Conservation (phyloP, 2,888 invertebrate species). For the Horisme vitalbata region DNA sequence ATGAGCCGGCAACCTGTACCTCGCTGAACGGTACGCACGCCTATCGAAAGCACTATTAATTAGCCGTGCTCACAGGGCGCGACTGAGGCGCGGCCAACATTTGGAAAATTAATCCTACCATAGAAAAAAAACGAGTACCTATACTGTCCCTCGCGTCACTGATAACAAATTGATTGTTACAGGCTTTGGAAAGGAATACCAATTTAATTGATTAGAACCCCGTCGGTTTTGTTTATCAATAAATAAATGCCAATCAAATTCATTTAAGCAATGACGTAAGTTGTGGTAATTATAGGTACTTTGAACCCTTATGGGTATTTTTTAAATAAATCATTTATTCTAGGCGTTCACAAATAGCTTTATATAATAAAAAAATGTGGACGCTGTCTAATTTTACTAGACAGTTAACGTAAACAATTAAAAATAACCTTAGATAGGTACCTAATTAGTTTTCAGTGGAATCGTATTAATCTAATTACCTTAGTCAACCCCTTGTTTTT, state of each 20-base stretch:
- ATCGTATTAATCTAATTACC: too few species aligned
- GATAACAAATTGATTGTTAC: constrained; percentile 69
- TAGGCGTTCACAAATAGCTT: constrained; percentile 11
- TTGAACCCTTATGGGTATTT: too few species aligned
- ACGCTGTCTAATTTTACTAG: too few species aligned
- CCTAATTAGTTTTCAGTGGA: background rate
- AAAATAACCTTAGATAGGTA: too few species aligned
- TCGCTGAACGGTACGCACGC: constrained; percentile 36
- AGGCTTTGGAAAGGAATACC: constrained; percentile 56
- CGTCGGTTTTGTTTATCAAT: constrained; percentile 58
- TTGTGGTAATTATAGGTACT: too few species aligned
- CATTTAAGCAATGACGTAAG: constrained; percentile 52
- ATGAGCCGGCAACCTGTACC: constrained; percentile 45
- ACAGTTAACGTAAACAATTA: too few species aligned
- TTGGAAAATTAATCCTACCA: constrained; percentile 78
- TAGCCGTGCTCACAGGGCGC: constrained; percentile 65
- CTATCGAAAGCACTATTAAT: constrained; percentile 78
- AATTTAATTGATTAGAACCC: constrained; percentile 74
- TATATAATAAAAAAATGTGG: too few species aligned
- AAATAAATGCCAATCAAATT: constrained; percentile 50
- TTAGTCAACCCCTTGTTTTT: background rate
- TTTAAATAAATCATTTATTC: too few species aligned
- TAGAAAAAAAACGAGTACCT: constrained; percentile 58
- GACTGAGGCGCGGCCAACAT: constrained; percentile 75
- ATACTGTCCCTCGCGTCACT: constrained; percentile 40